These are phyloP conservation scores for Atrina japonica DNA, from an alignment of 2,888 invertebrate species.

Conservation along the genomic window DNA sequence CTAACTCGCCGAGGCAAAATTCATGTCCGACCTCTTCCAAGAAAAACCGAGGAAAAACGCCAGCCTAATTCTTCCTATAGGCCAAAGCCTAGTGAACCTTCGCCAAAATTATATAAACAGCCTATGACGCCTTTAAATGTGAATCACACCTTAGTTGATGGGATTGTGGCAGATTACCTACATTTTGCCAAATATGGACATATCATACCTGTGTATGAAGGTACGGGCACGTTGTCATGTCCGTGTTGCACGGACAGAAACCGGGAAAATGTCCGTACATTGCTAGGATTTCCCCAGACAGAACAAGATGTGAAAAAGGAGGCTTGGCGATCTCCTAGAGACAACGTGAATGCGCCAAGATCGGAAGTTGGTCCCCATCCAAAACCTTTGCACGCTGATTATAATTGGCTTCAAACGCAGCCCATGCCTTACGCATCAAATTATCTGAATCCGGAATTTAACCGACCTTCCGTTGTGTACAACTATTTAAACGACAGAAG, in stretches of 20 bases:
- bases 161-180: slow-evolving; percentile 67
- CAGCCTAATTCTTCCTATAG: slow-evolving; percentile 7
- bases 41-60: slow-evolving; percentile 11
- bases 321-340: slow-evolving; percentile 28
- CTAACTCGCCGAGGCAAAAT: slow-evolving; percentile 1
- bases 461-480: slow-evolving; percentile 55
- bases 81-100: slow-evolving; percentile 13
- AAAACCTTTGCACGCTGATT: slow-evolving; percentile 25
- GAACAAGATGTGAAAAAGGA: slow-evolving; percentile 8
- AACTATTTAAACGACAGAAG: slow-evolving; percentile 44
- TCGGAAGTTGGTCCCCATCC: slow-evolving; percentile 38
- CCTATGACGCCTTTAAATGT: slow-evolving; percentile 49
- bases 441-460: slow-evolving; percentile 66
- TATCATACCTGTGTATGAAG: slow-evolving; percentile 62
- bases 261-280: slow-evolving; percentile 59
- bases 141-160: slow-evolving; percentile 61
- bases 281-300: slow-evolving; percentile 54
- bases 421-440: slow-evolving; percentile 62
- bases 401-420: slow-evolving; percentile 64
- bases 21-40: slow-evolving; percentile 33
- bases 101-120: slow-evolving; percentile 1
- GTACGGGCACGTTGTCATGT: slow-evolving; percentile 54
- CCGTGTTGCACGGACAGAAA: slow-evolving; percentile 68
- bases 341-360: slow-evolving; percentile 23
- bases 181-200: slow-evolving; percentile 63